Base-by-base conservation (phyloP, 2,797 vertebrate species). In the Melanotaenia trifasciata region DNA sequence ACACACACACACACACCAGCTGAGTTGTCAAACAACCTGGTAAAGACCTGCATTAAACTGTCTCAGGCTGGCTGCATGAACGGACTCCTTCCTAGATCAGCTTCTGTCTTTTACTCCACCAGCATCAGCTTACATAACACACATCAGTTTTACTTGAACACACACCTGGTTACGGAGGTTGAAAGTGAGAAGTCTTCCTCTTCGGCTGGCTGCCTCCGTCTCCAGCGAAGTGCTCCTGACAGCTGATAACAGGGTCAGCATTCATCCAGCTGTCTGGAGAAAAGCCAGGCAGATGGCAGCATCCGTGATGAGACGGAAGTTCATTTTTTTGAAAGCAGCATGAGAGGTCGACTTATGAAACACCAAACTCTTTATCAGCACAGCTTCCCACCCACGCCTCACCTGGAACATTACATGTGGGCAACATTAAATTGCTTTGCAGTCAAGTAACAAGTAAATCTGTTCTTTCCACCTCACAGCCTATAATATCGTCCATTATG, bases 361-460 rank as follows among this genome's bases (percentile, higher is more conserved):
- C 61, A 0, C 3, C 43, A 38, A 75, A 59, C 32, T 70, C 59
- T 35, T 64, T 38, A 18, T 56, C 65, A 47, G 76, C 68, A 14
- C 72, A 12, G 69, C 68, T 63, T 12, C 14, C 75, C 76, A 78
- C 88, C 84, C 8, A 84, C 79, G 74, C 56, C 70, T 88, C 83
- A 87, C 84, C 87, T 84, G 82, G 64, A 85, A 62, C 61, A 67
- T 24, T 35, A 59, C 65, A 65, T 24, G 86, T 84, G 80, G 88
- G 80, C 75, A 76, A 73, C 0, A 45, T 61, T 40, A 83, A 80
- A 86, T 83, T 81, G 64, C 76, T 63, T 68, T 26, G 68, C 58
- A 58, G 58, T 72, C 71, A 69, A 35, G 28, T 64, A 82, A 78
- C 74, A 47, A 65, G 58, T 80, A 75, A 20, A 73, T 62, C 50